These are phyloP conservation scores for Drosophila cardini DNA, from an alignment of 1,140 invertebrate species.

Conservation along the genomic window DNA sequence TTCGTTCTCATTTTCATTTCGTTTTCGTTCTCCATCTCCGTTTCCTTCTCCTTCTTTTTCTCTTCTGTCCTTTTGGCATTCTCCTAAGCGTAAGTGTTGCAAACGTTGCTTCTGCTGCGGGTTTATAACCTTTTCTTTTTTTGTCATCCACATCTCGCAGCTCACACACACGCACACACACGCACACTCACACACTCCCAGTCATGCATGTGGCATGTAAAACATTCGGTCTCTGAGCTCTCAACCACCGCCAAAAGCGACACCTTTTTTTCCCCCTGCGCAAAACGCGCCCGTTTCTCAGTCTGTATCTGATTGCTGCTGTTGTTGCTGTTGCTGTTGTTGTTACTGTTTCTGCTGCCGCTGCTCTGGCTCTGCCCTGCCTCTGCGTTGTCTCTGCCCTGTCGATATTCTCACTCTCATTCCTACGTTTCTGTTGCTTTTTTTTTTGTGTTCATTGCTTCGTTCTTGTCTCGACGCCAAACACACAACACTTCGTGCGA, in stretches of 20 bases:
- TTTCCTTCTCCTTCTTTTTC: conserved; percentile 26
- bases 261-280: conserved; percentile 57
- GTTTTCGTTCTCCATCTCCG: conserved; percentile 34
- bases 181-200: conserved; percentile 1
- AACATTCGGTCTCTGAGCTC: conserved; percentile 23
- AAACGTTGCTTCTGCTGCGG: conserved; percentile 47
- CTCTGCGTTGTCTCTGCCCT: conserved; percentile 13
- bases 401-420: conserved; percentile 55
- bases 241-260: conserved; percentile 64
- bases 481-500: conserved; percentile 41
- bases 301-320: conserved; percentile 66
- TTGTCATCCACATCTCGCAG: conserved; percentile 34
- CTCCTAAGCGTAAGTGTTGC: conserved; percentile 41
- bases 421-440: conserved; percentile 47
- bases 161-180: conserved; percentile 13
- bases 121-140: conserved; percentile 75
- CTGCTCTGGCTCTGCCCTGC: conserved; percentile 6
- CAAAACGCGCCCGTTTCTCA: conserved; percentile 32
- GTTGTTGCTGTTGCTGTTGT: conserved; percentile 13
- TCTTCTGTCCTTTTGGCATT: conserved; percentile 26
- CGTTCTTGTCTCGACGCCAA: conserved; percentile 47
- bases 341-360: conserved; percentile 1
- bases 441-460: conserved; percentile 13
- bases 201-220: conserved; percentile 11
- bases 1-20: conserved; percentile 40